Base-by-base conservation (phyloP, 2,113 vertebrate species). In the Paramormyrops kingsleyae region DNA sequence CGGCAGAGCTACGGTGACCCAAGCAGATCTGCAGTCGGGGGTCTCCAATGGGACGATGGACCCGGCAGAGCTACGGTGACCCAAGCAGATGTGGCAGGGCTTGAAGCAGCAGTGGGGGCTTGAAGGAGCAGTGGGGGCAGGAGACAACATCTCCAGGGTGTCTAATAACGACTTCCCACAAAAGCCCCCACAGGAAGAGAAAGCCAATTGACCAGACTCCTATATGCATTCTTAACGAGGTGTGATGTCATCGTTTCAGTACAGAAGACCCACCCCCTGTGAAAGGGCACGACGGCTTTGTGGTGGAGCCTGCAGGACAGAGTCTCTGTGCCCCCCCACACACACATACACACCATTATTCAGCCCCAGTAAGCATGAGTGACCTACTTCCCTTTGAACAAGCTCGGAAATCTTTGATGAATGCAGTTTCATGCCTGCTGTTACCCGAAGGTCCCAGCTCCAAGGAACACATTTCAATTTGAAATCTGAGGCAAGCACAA, bases 321-420 rank as follows among this genome's bases (percentile, higher is more conserved):
- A 59, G 52, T 27, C 6, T 19, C 35, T 42, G 31, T 62, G 5
- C 46, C 17, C 46, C 83, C 17, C 35, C 5, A 21, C 53, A 21
- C 53, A 56, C 53, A 56, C 50, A 52, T 3, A 56, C 53, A 56
- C 53, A 70, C 83, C 24, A 87, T 89, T 50, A 89, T 89, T 46
- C 47, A 56, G 53, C 53, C 53, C n/a, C 80, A 89, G 56, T 85
- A 89, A 89, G 53, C 77, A 84, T 44, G 88, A 84, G 88, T 84
- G 80, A 89, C 77, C 88, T 84, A 89, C 52, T 89, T 89, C 88
- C 80, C 49, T 89, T 42, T 46, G 49, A 89, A 89, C 83, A 24
- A 84, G 80, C 88, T 89, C 6, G 5, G 52, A 89, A 44, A 15
- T 39, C 83, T 59, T 49, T 85, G 88, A 89, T 83, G 88, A 89